Evolutionary conservation across 2,113 vertebrate genomes (phyloP), one percentile per base, ranked within the genome.

Genomic region (Tachysurus fulvidraco): DNA sequence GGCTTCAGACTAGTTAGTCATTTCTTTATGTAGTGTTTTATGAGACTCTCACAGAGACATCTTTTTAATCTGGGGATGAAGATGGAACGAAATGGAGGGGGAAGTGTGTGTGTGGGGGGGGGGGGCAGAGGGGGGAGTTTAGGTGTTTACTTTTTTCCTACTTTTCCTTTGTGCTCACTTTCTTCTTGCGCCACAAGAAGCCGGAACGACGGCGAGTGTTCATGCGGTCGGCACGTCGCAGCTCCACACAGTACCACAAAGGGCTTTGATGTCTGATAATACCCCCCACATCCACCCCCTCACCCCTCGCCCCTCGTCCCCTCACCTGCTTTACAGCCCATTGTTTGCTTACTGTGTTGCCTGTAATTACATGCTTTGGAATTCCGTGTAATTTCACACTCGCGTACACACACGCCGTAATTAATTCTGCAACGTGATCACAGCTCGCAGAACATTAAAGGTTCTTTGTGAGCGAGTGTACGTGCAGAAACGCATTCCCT

Each of bases 361-460:
- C 90, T 91, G 90, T 93, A 93, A 93, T 94, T 93, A 92, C 91
- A 91, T 90, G 90, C 91, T 91, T 90, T 90, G 87, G 86, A 90
- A 93, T 80, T 92, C 91, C 89, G 91, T 94, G 93, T 93, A 93
- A 92, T 94, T 94, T 94, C 92, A 94, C 93, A 93, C 91, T 78
- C 88, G 92, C 90, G 85, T 93, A 93, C 93, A 93, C 93, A 93
- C 92, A 89, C 87, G 89, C 85, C 90, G 83, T 91, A 93, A 94
- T 94, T 93, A 93, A 93, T 93, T 83, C 90, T 87, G 93, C 92
- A 91, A 92, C 91, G 91, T 92, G 91, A 93, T 93, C 93, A 92
- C 74, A 88, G 92, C 89, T 93, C 88, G 88, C 41, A 89, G 90
- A 93, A 92, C 89, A 90, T 91, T 87, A 91, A 91, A 90, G 74